Evolutionary conservation across 1,140 invertebrate genomes (phyloP), one percentile per base, ranked within the genome.

Genomic region (Drosophila takahashii): DNA sequence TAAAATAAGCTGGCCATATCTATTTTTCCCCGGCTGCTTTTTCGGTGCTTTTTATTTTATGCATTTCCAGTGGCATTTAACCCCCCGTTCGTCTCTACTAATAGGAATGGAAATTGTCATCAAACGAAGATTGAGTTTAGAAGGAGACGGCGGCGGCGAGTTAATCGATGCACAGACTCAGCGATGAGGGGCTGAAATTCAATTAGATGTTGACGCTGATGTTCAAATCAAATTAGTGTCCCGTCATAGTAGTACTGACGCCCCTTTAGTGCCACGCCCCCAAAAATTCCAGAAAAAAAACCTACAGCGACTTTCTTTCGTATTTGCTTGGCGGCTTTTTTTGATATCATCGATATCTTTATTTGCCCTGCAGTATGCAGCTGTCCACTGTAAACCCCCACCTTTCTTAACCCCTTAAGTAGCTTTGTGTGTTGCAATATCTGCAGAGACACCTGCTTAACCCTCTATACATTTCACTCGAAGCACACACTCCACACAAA

Each of bases 81-180:
- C 42, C 62, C 59, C 64, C 79, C 41, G n/a, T n/a, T n/a, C 7
- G 29, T 2, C 6, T 59, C 59, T 37, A 61, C 71, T 80, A 85
- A 85, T 85, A 86, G 81, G 80, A 85, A 86, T 86, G 83, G 83
- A 86, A 86, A 86, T 86, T 86, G 81, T 87, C 81, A 81, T 86
- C 79, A 87, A 87, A 79, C 81, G 79, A 75, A 79, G 81, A 81
- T 81, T 80, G 72, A 84, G 81, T 75, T 73, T 41, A 32, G 27
- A 54, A 51, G 39, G 47, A 58, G 47, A 42, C 73, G 66, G 53
- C 61, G 66, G 53, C 61, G 71, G 75, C 58, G 56, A 81, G 74
- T 81, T 81, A 81, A 77, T 77, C 74, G 74, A 77, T 77, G 74
- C 73, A 77, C 73, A 77, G 73, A 76, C 69, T 75, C 69, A 59